Evolutionary conservation across 23 tunicate genomes (phyloP), one percentile per base, ranked within the genome.

Genomic region (Clavelina lepadiformis): DNA sequence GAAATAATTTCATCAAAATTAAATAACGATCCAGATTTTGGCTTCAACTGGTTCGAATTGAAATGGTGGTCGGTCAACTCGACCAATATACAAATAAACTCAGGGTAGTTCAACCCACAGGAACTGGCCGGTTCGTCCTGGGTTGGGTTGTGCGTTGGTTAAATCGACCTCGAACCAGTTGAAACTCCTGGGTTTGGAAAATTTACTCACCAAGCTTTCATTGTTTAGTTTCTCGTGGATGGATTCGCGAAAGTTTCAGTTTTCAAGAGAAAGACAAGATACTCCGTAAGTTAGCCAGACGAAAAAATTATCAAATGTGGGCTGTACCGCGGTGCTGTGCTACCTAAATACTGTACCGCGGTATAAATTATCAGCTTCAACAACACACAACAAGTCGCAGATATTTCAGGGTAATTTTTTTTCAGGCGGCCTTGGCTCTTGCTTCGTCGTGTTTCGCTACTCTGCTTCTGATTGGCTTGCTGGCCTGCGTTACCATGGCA

Each of bases 361-460:
- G n/a, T n/a, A n/a, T n/a, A n/a, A n/a, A n/a, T n/a, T n/a, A n/a
- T n/a, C n/a, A n/a, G n/a, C n/a, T n/a, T n/a, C n/a, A n/a, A n/a
- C n/a, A n/a, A n/a, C n/a, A n/a, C n/a, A n/a, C n/a, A n/a, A n/a
- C n/a, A n/a, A n/a, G n/a, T n/a, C n/a, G n/a, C n/a, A n/a, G n/a
- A n/a, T n/a, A n/a, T n/a, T n/a, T n/a, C n/a, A n/a, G n/a, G n/a
- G n/a, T n/a, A n/a, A n/a, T n/a, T n/a, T n/a, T 25, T 13, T 80
- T 74, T 46, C 70, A 86, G 95, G 46, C 95, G 3, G 95, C 95
- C 0, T 49, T 86, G 0, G 68, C 85, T 3, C 78, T 86, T 58
- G 85, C 80, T 20, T 64, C 50, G 72, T 78, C 95, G 19, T n/a
- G 51, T n/a, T 46, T 78, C 58, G 73, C 76, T 35, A 65, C 76